These are phyloP conservation scores for Aphis craccivora DNA, from an alignment of 1,140 invertebrate genomes.

Conservation along the genomic window DNA sequence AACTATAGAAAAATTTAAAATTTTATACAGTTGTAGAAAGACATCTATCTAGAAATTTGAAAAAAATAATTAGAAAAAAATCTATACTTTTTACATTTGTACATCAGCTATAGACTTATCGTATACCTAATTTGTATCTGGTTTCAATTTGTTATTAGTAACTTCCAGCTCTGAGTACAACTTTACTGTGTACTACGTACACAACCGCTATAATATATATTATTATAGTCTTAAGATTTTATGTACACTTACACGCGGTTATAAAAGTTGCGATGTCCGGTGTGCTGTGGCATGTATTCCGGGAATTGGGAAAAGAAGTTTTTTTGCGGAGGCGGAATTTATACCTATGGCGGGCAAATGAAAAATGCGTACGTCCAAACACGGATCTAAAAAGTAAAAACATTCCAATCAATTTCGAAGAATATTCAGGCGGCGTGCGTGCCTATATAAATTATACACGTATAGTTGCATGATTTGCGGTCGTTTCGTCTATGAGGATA, in stretches of 20 bases:
- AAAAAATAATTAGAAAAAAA: too few species aligned
- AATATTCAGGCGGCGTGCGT: neutral
- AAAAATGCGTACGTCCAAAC: neutral
- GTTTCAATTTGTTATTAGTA: too few species aligned
- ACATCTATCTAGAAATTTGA: too few species aligned
- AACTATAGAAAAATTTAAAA: too few species aligned
- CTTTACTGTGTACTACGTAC: too few species aligned
- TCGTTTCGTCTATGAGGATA: neutral
- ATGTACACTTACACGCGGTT: neutral
- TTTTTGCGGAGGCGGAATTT: neutral
- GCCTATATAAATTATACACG: neutral
- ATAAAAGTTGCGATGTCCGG: neutral
- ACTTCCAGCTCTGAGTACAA: too few species aligned
- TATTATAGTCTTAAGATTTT: too few species aligned
- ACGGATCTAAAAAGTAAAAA: neutral
- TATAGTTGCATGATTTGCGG: slow-evolving; percentile 8
- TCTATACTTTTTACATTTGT: too few species aligned
- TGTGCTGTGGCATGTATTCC: neutral
- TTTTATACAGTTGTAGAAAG: too few species aligned
- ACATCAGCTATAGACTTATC: too few species aligned
- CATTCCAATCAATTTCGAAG: neutral
- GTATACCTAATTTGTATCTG: neutral
- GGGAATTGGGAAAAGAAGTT: neutral
- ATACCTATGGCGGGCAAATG: neutral
- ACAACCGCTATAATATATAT: too few species aligned